Conservation (phyloP, 2,888 invertebrate genomes). For the Conus canariensis region DNA sequence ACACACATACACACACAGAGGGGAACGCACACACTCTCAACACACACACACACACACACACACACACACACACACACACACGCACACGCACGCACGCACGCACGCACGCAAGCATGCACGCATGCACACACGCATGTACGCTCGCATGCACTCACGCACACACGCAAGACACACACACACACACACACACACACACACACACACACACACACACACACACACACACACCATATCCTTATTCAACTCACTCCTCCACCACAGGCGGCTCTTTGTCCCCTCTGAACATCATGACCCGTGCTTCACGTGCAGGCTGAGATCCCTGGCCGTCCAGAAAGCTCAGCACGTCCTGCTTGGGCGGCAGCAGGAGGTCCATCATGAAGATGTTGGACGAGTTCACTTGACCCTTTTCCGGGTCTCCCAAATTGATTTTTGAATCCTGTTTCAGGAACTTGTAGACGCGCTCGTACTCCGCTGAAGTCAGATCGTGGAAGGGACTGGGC, state of each 20-base stretch:
- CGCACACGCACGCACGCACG: too few species aligned
- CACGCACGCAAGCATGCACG: too few species aligned
- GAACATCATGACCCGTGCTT: constrained; percentile 60
- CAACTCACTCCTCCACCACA: constrained; percentile 59
- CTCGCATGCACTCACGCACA: background rate
- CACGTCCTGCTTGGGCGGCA: constrained; percentile 57
- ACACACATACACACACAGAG: too few species aligned
- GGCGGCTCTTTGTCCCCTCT: constrained; percentile 61
- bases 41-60: too few species aligned
- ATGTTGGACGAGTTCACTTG: constrained; percentile 46
- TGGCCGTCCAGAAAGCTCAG: constrained; percentile 52
- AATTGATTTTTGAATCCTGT: constrained; percentile 49
- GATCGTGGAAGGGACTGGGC: constrained; percentile 59
- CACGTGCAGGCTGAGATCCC: constrained; percentile 52
- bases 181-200: constrained; percentile 26
- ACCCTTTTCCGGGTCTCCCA: constrained; percentile 38
- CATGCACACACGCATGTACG: too few species aligned
- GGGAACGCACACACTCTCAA: too few species aligned
- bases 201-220: constrained; percentile 10
- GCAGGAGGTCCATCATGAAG: constrained; percentile 57
- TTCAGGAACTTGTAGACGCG: constrained; percentile 51
- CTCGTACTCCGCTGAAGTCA: constrained; percentile 55
- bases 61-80: too few species aligned
- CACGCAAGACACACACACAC: constrained; percentile 14
- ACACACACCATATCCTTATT: background rate